Evolutionary conservation across 2,113 vertebrate genomes (phyloP), one percentile per base, ranked within the genome.

Genomic region (Corythornis vintsioides): DNA sequence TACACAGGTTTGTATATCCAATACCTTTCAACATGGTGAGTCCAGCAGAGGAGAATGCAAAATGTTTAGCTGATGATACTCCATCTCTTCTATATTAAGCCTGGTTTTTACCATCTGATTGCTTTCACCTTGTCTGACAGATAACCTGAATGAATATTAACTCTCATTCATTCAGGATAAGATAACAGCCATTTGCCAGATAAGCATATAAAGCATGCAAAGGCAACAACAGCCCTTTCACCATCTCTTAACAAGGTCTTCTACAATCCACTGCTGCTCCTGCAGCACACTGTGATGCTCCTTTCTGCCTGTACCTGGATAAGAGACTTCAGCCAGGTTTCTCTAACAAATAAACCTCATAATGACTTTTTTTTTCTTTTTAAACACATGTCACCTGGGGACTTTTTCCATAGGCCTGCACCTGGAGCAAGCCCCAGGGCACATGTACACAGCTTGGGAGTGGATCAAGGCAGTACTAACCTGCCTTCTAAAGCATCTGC

Each of bases 381-480:
- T 48, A 28, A 29, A 43, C 19, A 19, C 20, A 16, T 50, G 55
- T 48, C 59, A 85, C 66, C 45, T 66, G 17, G 15, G 60, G 72
- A 72, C 74, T 66, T 73, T 67, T 50, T 92, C 67, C 75, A 47
- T 25, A 43, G 29, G 38, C 21, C 55, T 66, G 82, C 60, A 94
- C 82, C 86, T 67, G 78, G 71, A 89, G 91, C 78, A 70, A 83
- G 84, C 89, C 84, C 64, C 71, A 77, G 75, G 80, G 71, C 75
- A 47, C 71, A 33, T 13, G 69, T 59, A 52, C 72, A 67, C 60
- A 90, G 83, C 43, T 83, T 71, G 80, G 40, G 83, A 83, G 80
- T 28, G 43, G 83, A 94, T 96, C 82, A 92, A 91, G 87, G 82
- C 89, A 85, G 55, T 33, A 70, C 75, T 83, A 94, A 92, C 65